phyloP scores from a whole-genome alignment of 2,888 invertebrate genomes.

The Eudasyphora cyanicolor region DNA sequence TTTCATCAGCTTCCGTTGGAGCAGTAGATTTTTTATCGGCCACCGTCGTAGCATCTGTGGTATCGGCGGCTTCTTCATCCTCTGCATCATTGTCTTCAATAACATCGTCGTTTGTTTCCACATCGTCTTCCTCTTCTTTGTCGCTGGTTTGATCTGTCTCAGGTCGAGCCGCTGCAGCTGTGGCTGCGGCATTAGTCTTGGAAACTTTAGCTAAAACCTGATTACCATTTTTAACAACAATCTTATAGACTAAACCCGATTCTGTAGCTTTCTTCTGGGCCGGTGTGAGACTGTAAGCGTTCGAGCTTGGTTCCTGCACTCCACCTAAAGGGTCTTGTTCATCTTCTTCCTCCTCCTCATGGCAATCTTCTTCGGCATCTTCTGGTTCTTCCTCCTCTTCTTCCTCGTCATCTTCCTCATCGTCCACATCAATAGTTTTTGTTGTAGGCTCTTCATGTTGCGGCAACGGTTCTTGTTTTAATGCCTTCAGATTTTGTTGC shows the following conservation, averaged over 20 bases:
- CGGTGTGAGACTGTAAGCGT: slow-evolving; percentile 67
- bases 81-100: slow-evolving; percentile 33
- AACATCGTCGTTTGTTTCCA: slow-evolving; percentile 52
- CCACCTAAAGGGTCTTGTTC: slow-evolving; percentile 68
- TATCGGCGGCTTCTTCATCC: slow-evolving; percentile 31
- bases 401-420: slow-evolving; percentile 37
- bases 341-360: slow-evolving; percentile 15
- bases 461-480: slow-evolving; percentile 20
- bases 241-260: slow-evolving; percentile 82
- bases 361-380: slow-evolving; percentile 6
- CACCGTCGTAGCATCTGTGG: background rate
- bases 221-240: slow-evolving; percentile 87
- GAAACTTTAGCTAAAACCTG: slow-evolving; percentile 82
- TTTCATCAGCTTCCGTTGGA: slow-evolving; percentile 48
- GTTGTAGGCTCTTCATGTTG: slow-evolving; percentile 32
- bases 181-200: slow-evolving; percentile 55
- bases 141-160: slow-evolving; percentile 28
- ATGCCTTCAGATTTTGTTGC: slow-evolving; percentile 3
- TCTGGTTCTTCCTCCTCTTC: background rate
- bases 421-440: slow-evolving; percentile 6
- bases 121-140: slow-evolving; percentile 48
- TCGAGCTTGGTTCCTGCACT: slow-evolving; percentile 59
- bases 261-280: slow-evolving; percentile 75
- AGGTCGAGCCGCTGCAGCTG: slow-evolving; percentile 45
- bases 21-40: background rate